Evolutionary conservation across 2,113 vertebrate genomes (phyloP).

Genomic region (Pelecanus crispus): DNA sequence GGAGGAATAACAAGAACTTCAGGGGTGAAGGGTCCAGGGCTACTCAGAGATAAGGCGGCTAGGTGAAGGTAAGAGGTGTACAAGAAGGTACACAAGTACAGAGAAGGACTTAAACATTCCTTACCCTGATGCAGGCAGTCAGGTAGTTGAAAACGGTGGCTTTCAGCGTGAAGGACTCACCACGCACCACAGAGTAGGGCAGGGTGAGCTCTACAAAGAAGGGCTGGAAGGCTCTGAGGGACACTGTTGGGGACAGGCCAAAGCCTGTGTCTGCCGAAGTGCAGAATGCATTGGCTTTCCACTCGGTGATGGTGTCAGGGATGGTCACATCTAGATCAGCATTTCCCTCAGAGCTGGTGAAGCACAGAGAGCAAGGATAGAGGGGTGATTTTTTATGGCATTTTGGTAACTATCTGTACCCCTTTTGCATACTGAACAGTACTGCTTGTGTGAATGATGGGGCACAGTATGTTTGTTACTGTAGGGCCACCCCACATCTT

Average conservation of each 20-base stretch:
- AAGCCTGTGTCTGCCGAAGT: slow-evolving; percentile 75
- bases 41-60: neutral
- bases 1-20: neutral
- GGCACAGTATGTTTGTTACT: neutral
- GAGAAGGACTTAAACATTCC: neutral
- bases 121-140: slow-evolving; percentile 82
- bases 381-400: neutral
- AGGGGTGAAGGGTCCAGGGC: neutral
- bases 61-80: neutral
- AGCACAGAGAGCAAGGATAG: neutral
- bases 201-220: slow-evolving; percentile 88
- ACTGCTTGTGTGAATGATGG: neutral
- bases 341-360: slow-evolving; percentile 71
- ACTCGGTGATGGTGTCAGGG: slow-evolving; percentile 90
- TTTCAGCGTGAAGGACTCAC: slow-evolving; percentile 83
- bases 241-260: slow-evolving; percentile 75
- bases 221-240: slow-evolving; percentile 83
- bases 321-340: slow-evolving; percentile 68
- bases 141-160: slow-evolving; percentile 85
- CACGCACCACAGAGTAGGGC: slow-evolving; percentile 88
- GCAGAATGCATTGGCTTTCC: slow-evolving; percentile 86
- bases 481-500: neutral
- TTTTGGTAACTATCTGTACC: neutral
- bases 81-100: neutral
- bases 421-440: neutral